A percentile compares a stretch with the other conserved stretches of the same genome.
Evolutionary conservation across 2,888 invertebrate species (phyloP).

Genomic region (Tiphia femorata): DNA sequence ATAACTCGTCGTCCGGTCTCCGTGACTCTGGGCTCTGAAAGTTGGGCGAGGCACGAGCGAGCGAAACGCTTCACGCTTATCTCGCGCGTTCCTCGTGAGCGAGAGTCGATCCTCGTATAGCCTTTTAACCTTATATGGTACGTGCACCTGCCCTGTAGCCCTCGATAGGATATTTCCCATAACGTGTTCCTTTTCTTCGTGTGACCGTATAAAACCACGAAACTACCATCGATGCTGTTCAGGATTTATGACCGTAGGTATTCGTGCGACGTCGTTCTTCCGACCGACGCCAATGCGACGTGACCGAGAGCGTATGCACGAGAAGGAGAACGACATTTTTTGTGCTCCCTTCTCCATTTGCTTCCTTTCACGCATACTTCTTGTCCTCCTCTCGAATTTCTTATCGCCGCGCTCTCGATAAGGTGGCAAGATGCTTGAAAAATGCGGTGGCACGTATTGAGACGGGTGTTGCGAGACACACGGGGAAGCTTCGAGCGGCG

Average conservation of each 20-base stretch:
- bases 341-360: too few species aligned
- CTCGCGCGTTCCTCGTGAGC: constrained; percentile 43
- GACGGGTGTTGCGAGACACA: too few species aligned
- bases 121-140: constrained; percentile 64
- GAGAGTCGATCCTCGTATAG: constrained; percentile 50
- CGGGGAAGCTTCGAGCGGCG: too few species aligned
- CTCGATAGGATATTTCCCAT: constrained; percentile 53
- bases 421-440: too few species aligned
- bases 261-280: background rate
- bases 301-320: too few species aligned
- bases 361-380: too few species aligned
- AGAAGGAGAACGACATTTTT: too few species aligned
- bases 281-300: too few species aligned
- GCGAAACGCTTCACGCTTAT: constrained; percentile 47
- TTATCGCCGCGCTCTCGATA: too few species aligned
- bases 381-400: too few species aligned
- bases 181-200: constrained; percentile 35
- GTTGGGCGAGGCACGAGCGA: constrained; percentile 52
- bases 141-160: constrained; percentile 56
- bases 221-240: constrained; percentile 30
- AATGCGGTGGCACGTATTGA: too few species aligned
- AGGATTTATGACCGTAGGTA: constrained; percentile 33
- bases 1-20: constrained; percentile 54
- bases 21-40: too few species aligned
- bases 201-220: constrained; percentile 37